Base-by-base conservation (phyloP, 2,797 vertebrate species). In the Gadopsis bispinosus region DNA sequence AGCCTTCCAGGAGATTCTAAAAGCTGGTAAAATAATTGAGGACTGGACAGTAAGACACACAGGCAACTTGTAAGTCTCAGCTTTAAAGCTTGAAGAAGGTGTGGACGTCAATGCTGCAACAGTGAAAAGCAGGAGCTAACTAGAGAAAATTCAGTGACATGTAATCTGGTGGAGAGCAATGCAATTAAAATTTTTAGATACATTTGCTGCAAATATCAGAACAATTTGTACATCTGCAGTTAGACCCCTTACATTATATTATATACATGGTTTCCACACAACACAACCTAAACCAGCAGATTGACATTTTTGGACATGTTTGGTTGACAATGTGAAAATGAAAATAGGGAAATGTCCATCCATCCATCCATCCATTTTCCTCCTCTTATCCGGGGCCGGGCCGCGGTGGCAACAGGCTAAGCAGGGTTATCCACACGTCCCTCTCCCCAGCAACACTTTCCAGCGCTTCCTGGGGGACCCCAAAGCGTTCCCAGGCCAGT, bases 1-100 rank as follows among this genome's bases (percentile, higher is more conserved):
- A 64, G 80, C 68, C 84, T 77, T 91, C 83, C 43, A 56, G 81
- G 69, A 83, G 70, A 78, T 73, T 81, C 81, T 79, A 9, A 59
- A 65, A 73, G 67, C 80, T 83, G 78, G 73, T 87, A 66, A 87
- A 87, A 84, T 8, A 63, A 69, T 63, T 55, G 55, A 76, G 39
- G 56, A 53, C 31, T 41, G 26, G 45, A 73, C 41, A 67, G 13
- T 53, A 31, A 29, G 58, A 61, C 47, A 48, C 53, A 45, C 39
- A 60, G 22, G 75, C 60, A 72, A 64, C 81, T 53, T 55, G 72
- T 70, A 43, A 43, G 39, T 47, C 55, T 68, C 17, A 22, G 60
- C 19, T 63, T 72, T 19, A 54, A 63, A 79, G 33, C 31, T 61
- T 41, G n/a, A 11, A 35, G 22, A 73, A 70, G 43, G 12, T 8